phyloP scores from a whole-genome alignment of 2,113 vertebrate genomes.

The Bufo bufo region DNA sequence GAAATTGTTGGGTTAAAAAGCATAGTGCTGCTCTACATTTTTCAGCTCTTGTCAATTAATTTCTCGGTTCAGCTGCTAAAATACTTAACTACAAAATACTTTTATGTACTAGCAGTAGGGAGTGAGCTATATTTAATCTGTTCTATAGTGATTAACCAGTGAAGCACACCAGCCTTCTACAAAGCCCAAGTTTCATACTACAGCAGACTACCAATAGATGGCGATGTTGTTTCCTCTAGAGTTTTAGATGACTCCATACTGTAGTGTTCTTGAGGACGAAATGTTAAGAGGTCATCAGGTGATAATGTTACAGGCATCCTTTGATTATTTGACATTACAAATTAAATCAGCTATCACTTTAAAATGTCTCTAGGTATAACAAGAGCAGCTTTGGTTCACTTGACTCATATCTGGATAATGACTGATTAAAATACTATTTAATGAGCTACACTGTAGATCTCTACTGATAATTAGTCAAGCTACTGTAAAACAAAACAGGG shows the following conservation, averaged over 20 bases:
- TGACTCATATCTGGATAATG: background rate
- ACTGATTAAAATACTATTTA: background rate
- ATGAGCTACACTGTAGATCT: background rate
- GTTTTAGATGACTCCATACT: background rate
- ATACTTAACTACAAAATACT: background rate
- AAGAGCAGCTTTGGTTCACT: background rate
- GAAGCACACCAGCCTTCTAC: conserved; percentile 1
- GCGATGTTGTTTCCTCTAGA: conserved; percentile 2
- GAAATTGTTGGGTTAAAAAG: background rate
- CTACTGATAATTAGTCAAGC: background rate
- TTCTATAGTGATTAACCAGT: background rate
- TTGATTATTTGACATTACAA: background rate
- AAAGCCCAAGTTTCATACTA: background rate
- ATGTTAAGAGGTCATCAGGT: background rate
- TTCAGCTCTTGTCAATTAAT: background rate
- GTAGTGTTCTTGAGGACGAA: background rate
- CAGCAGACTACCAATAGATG: background rate
- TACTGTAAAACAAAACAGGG: no score
- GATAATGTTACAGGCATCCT: background rate
- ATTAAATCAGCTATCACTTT: background rate
- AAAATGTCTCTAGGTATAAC: background rate
- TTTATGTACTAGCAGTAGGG: conserved; percentile 12
- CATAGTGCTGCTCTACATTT: background rate
- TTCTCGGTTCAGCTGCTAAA: background rate
- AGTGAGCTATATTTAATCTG: conserved; percentile 2